Percentiles rank a stretch among this genome's conserved stretches.
phyloP scores from a whole-genome alignment of 2,888 invertebrate species.

The Chloroclystis v-ata region DNA sequence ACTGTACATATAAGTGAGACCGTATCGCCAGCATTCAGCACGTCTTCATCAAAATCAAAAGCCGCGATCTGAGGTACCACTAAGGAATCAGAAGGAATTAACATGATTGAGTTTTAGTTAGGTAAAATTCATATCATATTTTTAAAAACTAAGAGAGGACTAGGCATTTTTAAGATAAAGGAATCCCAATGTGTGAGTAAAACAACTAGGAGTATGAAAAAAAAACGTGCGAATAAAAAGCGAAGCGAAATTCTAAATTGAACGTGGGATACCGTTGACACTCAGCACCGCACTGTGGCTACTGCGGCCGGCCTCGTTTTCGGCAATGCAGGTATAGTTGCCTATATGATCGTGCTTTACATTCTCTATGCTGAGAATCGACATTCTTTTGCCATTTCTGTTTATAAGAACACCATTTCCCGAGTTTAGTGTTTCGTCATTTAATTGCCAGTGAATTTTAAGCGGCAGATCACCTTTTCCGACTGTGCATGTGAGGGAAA shows the following conservation, averaged over 20 bases:
- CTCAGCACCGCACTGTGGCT: conserved; percentile 81
- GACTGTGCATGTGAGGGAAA: conserved; percentile 83
- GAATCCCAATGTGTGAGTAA: conserved; percentile 10
- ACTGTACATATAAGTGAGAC: conserved; percentile 83
- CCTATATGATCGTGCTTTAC: conserved; percentile 80
- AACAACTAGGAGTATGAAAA: conserved; percentile 29
- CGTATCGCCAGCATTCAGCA: conserved; percentile 84
- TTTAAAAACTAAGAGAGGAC: too few species aligned
- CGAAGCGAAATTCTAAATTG: conserved; percentile 36
- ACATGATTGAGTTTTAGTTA: not conserved
- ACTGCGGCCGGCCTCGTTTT: conserved; percentile 81
- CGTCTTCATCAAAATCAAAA: conserved; percentile 85
- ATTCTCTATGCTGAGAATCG: conserved; percentile 82
- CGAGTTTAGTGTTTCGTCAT: conserved; percentile 72
- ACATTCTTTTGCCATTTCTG: conserved; percentile 81
- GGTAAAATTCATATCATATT: too few species aligned
- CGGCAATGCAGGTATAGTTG: conserved; percentile 80
- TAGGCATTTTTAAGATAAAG: not conserved
- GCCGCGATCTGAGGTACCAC: conserved; percentile 79
- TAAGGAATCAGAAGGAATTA: conserved; percentile 38
- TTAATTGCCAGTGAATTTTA: conserved; percentile 84
- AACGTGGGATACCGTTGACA: conserved; percentile 80
- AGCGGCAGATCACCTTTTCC: conserved; percentile 85
- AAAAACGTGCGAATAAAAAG: conserved; percentile 34
- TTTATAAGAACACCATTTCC: conserved; percentile 79